Conservation (phyloP, 2,113 vertebrate genomes). For the Grammomys surdaster region DNA sequence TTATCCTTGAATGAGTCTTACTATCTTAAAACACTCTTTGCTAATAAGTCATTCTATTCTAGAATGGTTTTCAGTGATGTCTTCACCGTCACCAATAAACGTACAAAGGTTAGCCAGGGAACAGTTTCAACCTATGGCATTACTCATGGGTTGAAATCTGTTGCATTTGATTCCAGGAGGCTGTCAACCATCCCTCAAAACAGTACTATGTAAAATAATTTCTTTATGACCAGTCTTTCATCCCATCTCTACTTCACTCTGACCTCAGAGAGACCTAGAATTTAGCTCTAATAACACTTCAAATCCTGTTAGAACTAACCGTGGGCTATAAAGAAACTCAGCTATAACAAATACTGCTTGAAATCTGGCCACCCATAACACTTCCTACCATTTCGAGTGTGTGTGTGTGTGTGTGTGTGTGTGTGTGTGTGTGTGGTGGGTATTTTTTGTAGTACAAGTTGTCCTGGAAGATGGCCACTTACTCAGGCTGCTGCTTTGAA, state of each 20-base stretch:
- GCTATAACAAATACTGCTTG: constrained; percentile 45
- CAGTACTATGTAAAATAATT: neutral
- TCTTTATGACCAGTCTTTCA: neutral
- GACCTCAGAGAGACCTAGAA: neutral
- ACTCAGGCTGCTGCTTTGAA: constrained; percentile 29
- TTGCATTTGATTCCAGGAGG: neutral
- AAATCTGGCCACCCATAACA: constrained; percentile 36
- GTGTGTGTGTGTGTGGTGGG: neutral
- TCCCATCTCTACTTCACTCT: neutral
- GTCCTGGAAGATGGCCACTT: neutral
- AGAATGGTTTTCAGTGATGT: neutral
- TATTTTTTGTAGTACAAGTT: constrained; percentile 53
- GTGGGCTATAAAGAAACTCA: neutral
- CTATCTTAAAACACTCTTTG: neutral
- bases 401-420: neutral
- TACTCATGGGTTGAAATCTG: neutral
- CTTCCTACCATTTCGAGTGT: neutral
- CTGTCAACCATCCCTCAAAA: neutral
- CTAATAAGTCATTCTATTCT: neutral
- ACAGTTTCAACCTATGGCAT: neutral
- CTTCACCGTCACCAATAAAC: neutral
- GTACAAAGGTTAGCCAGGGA: neutral
- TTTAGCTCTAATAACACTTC: constrained; percentile 26
- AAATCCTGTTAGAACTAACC: constrained; percentile 45
- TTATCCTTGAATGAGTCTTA: neutral